A percentile compares a stretch with the other conserved stretches of the same genome.
These are phyloP conservation scores for Euura saliciscinereae DNA, from an alignment of 1,140 invertebrate species.

Conservation along the genomic window DNA sequence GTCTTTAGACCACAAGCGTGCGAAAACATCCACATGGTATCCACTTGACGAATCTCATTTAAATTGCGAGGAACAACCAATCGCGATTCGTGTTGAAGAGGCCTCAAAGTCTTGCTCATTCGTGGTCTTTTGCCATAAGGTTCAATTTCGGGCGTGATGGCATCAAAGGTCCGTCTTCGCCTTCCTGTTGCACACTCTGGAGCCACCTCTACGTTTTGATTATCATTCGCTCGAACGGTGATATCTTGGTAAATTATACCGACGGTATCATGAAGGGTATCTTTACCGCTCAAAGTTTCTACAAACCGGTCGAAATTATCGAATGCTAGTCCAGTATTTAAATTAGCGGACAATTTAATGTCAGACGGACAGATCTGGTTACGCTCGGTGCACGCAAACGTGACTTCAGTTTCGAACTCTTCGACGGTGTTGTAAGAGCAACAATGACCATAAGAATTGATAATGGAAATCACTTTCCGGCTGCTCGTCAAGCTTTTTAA, in stretches of 20 bases:
- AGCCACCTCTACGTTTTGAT: not conserved
- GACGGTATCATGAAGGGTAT: conserved; percentile 46
- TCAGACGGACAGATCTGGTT: conserved; percentile 34
- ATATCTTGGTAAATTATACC: conserved; percentile 38
- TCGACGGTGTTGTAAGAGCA: conserved; percentile 33
- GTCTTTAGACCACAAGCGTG: not conserved
- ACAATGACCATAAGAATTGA: conserved; percentile 36
- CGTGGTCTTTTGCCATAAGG: conserved; percentile 35
- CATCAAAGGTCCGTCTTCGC: conserved; percentile 26
- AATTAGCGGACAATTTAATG: conserved; percentile 25
- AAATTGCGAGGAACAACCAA: no score
- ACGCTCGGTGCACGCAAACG: conserved; percentile 19
- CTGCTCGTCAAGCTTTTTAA: conserved; percentile 39
- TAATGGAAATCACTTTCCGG: conserved; percentile 37
- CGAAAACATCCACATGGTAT: no score
- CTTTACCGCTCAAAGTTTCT: conserved; percentile 40
- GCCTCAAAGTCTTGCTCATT: conserved; percentile 23
- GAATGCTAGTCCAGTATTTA: conserved; percentile 43
- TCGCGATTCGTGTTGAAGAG: no score
- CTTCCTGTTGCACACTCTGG: conserved; percentile 13
- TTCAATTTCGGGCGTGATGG: conserved; percentile 22
- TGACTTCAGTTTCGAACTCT: conserved; percentile 37
- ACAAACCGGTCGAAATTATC: conserved; percentile 51
- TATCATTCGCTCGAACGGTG: not conserved
- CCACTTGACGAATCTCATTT: no score